Evolutionary conservation across 2,113 vertebrate species (phyloP), one percentile per base, ranked within the genome.

Genomic region (Alosa alosa): DNA sequence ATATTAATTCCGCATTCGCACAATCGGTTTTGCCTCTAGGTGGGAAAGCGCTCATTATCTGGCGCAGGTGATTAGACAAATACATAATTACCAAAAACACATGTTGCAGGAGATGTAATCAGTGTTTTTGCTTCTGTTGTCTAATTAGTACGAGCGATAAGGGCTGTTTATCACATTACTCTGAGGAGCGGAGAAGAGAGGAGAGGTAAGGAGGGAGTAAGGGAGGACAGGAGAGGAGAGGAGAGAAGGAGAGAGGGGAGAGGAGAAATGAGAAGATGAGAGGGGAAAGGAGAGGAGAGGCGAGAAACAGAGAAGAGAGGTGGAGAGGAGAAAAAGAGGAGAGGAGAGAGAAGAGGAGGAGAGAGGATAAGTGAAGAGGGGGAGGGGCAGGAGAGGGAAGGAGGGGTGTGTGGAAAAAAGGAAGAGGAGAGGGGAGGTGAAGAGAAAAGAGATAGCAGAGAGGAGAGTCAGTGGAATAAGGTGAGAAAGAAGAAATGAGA

Each of bases 81-180:
- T 85, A 86, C 86, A 88, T 89, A 82, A 89, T 88, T 88, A 86
- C 46, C 83, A 82, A 84, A 46, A 84, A 46, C 60, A 64, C 60
- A n/a, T n/a, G 20, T 64, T 64, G 4, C 60, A n/a, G 60, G 60
- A 64, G 60, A 50, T 82, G 78, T 85, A 78, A 85, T 84, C 68
- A 82, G 7, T 85, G 60, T 84, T 44, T 25, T 57, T 49, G 72
- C 49, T 82, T 83, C 25, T n/a, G 17, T 75, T 39, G 6, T 78
- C 87, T 87, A 87, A 90, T 85, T 82, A 83, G 75, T 85, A 41
- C 31, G 36, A 17, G 25, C 44, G 75, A 86, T 49, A 82, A 82
- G 47, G 25, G 55, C 84, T 81, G 18, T 46, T 86, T 78, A 85
- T 60, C 39, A 20, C 60, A n/a, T 64, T 64, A 64, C 20, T 25